Base-by-base conservation (phyloP, 1,140 invertebrate species). In the Frieseomelitta varia region DNA sequence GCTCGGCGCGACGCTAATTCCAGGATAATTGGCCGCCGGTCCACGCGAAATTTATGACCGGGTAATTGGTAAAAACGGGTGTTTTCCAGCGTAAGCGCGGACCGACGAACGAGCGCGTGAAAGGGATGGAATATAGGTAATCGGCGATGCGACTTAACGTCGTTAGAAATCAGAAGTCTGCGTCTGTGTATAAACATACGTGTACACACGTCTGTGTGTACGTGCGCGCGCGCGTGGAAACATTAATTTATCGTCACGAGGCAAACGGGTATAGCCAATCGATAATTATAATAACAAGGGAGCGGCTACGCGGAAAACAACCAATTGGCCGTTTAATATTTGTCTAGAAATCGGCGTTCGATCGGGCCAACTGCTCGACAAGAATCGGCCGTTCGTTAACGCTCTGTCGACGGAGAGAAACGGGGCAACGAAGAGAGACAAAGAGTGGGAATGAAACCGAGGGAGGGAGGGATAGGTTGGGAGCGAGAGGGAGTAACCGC, bases 51-150 rank as follows among this genome's bases (percentile, higher is more conserved):
- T 91, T 92, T 91, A 91, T 87, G 89, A 87, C 87, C 86, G 86
- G 91, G 87, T 90, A 90, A 92, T 92, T 90, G 90, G 84, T 87
- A 91, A 91, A 91, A 90, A 79, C 85, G 79, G 30, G 84, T 81
- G 88, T 88, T 92, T 86, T 85, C 85, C 81, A 83, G 81, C 74
- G 74, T 77, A n/a, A 69, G 58, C 78, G 78, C 30, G 30, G n/a
- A 4, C 6, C 2, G 34, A n/a, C 12, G 21, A 10, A 0, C 10
- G 8, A 4, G 15, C 19, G 56, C 39, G 24, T 2, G 14, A 11
- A 24, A 17, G 19, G 24, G 12, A 53, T 30, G 53, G 30, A 24
- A 53, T 27, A 51, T 39, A 27, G 15, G 15, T 47, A 6, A 81
- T 75, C 85, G 77, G 87, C 87, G 88, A 90, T 90, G 84, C 88